Conservation (phyloP, 2,888 invertebrate species). For the Lepeophtheirus nordmannii region DNA sequence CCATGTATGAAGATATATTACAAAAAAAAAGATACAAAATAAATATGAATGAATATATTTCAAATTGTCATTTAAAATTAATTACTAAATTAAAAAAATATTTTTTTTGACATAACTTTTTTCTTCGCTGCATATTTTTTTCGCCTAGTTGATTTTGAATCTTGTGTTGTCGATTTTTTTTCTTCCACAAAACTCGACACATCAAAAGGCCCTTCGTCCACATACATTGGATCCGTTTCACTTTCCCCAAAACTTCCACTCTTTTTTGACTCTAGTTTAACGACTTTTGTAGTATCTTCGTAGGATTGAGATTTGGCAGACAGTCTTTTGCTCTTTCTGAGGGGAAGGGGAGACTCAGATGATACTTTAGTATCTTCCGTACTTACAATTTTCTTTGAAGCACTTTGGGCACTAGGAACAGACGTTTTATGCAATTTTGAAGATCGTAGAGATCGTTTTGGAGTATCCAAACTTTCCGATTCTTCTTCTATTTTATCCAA, state of each 20-base stretch:
- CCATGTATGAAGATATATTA: too few species aligned
- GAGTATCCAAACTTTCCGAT: not conserved
- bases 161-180: not conserved
- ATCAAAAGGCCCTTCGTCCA: not conserved
- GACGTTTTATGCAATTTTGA: not conserved
- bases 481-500: not conserved
- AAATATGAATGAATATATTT: too few species aligned
- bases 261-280: not conserved
- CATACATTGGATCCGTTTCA: not conserved
- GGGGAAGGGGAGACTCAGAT: not conserved
- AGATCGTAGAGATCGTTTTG: not conserved
- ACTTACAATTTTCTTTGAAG: too few species aligned
- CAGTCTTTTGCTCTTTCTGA: not conserved
- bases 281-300: not conserved
- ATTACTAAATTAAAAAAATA: not conserved
- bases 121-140: constrained; percentile 4
- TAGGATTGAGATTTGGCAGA: not conserved
- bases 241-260: not conserved
- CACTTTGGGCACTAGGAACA: too few species aligned
- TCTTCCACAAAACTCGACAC: not conserved
- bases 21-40: too few species aligned
- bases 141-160: not conserved
- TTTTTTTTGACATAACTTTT: not conserved
- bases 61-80: too few species aligned
- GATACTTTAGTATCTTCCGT: not conserved